Conservation (phyloP, 2,888 invertebrate genomes). For the Carcina quercana region DNA sequence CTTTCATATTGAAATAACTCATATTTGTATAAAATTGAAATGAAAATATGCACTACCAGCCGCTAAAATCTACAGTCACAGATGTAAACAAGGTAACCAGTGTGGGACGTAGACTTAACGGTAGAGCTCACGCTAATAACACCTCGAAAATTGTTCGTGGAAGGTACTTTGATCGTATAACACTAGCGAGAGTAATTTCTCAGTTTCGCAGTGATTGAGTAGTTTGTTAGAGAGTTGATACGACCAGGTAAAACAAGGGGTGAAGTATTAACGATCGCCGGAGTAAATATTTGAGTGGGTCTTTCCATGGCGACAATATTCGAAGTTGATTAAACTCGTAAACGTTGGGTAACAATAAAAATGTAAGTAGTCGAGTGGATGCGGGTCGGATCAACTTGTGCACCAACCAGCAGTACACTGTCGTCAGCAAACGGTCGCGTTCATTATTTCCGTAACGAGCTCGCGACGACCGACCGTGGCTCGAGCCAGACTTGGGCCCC, state of each 20-base stretch:
- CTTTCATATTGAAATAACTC: no score
- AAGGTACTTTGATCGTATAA: no score
- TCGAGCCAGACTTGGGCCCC: conserved; percentile 44
- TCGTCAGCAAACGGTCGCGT: conserved; percentile 52
- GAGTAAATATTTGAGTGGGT: conserved; percentile 18
- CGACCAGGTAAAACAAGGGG: conserved; percentile 1
- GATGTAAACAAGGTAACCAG: no score
- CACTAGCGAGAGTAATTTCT: no score
- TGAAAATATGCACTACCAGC: no score
- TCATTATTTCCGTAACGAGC: conserved; percentile 69
- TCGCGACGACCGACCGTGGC: conserved; percentile 41
- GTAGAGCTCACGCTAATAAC: no score
- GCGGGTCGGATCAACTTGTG: conserved; percentile 41
- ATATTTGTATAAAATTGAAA: no score
- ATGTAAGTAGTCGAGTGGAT: conserved; percentile 29
- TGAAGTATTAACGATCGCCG: neutral
- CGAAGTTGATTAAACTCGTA: conserved; percentile 37
- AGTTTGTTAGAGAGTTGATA: no score
- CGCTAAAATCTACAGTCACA: no score
- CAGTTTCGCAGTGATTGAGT: no score
- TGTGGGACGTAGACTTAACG: no score
- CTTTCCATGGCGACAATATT: conserved; percentile 17
- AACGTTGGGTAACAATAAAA: conserved; percentile 45
- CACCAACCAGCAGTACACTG: conserved; percentile 29
- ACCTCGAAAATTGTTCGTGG: no score